Evolutionary conservation across 2,888 invertebrate genomes (phyloP).

Genomic region (Heliconius aoede): DNA sequence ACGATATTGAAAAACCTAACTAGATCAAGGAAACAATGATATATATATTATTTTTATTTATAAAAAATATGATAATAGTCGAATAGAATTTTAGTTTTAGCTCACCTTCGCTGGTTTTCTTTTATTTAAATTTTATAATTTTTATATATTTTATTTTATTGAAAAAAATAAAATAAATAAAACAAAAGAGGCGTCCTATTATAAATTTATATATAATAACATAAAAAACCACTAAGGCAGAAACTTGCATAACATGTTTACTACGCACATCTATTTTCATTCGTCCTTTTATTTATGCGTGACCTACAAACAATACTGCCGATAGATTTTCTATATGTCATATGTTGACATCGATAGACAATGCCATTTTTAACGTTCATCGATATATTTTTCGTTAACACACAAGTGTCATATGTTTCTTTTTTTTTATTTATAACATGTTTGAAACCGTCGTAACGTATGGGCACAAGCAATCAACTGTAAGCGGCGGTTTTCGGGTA

Average conservation of each 20-base stretch:
- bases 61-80: background rate
- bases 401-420: background rate
- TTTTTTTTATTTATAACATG: no score
- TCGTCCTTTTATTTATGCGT: conserved; percentile 22
- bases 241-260: conserved; percentile 15
- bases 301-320: conserved; percentile 15
- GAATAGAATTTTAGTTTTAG: no score
- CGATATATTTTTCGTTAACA: background rate
- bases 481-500: no score
- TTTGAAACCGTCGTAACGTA: no score
- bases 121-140: background rate
- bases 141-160: background rate
- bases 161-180: background rate
- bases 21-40: background rate
- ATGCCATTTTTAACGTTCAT: background rate
- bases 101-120: background rate
- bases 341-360: background rate
- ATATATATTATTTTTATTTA: background rate
- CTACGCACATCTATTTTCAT: conserved; percentile 18
- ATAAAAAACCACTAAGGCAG: background rate
- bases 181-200: background rate
- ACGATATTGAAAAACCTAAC: background rate
- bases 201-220: conserved; percentile 13
- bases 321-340: conserved; percentile 9
- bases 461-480: no score